A percentile compares a stretch with the other conserved stretches of the same genome.
phyloP scores from a whole-genome alignment of 1,140 invertebrate species.

The Octopus bimaculoides region DNA sequence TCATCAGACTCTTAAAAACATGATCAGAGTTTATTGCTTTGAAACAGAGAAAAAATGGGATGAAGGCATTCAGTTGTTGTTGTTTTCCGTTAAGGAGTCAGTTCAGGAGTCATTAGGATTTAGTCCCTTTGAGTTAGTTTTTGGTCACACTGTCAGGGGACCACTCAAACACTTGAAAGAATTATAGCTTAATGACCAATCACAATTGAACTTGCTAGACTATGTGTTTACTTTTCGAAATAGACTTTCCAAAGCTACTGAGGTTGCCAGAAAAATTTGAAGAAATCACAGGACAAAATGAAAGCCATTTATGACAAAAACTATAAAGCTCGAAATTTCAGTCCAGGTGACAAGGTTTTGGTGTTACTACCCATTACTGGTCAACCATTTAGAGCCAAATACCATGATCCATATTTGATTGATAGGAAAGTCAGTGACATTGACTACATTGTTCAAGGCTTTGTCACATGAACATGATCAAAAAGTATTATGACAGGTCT shows the following conservation, averaged over 20 bases:
- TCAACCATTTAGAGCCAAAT: too few species aligned
- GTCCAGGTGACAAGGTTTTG: too few species aligned
- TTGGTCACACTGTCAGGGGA: neutral
- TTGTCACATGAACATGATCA: slow-evolving; percentile 26
- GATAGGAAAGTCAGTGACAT: slow-evolving; percentile 24
- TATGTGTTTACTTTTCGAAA: neutral
- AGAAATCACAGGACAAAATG: neutral
- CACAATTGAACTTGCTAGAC: neutral
- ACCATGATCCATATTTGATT: too few species aligned
- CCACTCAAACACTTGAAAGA: neutral
- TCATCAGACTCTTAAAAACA: slow-evolving; percentile 16
- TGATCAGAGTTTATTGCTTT: neutral
- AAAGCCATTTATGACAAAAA: neutral
- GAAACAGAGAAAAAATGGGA: neutral
- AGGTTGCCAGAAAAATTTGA: neutral
- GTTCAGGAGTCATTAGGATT: neutral
- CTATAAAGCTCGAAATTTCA: neutral
- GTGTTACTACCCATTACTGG: too few species aligned
- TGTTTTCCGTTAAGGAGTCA: neutral
- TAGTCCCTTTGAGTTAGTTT: neutral
- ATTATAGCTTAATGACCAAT: neutral
- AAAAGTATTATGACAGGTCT: slow-evolving; percentile 20
- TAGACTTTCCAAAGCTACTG: neutral
- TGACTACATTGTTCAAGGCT: slow-evolving; percentile 21
- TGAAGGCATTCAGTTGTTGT: neutral